Percentiles rank a stretch among this genome's conserved stretches.
These are phyloP conservation scores for Poecilia gillii DNA, from an alignment of 2,797 vertebrate species.

Conservation along the genomic window DNA sequence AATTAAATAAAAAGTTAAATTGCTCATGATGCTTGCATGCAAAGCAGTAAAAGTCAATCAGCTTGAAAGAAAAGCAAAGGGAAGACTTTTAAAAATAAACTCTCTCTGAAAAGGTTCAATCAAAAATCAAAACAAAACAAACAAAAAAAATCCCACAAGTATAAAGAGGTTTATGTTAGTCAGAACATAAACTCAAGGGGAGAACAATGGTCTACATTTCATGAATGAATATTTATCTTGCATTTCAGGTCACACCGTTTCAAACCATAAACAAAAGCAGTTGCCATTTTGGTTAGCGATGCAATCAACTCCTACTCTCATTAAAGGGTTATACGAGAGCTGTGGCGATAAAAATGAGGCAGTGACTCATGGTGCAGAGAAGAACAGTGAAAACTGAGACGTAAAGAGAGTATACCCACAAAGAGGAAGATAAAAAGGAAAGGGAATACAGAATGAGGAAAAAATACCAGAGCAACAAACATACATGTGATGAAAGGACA, in stretches of 20 bases:
- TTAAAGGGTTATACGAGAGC: constrained; percentile 34
- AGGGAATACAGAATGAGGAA: constrained; percentile 12
- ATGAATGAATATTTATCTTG: background rate
- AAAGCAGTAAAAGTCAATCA: constrained; percentile 27
- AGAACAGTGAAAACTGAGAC: constrained; percentile 16
- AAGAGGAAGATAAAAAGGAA: constrained; percentile 47
- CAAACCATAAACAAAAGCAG: constrained; percentile 7
- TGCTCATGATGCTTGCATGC: background rate
- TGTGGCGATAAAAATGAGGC: constrained; percentile 42
- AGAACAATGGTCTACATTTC: background rate
- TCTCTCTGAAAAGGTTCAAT: background rate
- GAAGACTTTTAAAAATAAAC: constrained; percentile 17
- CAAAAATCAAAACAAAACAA: too few relatives aligned
- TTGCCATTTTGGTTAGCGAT: constrained; percentile 27
- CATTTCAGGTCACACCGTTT: constrained; percentile 13
- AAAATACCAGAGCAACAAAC: constrained; percentile 6
- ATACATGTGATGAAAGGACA: background rate
- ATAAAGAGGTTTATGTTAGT: background rate
- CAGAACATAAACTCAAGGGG: too few relatives aligned
- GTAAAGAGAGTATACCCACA: constrained; percentile 18
- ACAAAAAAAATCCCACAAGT: background rate
- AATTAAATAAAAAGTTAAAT: background rate
- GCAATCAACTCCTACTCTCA: constrained; percentile 51
- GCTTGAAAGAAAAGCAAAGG: constrained; percentile 19
- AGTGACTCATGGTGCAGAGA: constrained; percentile 36